These are phyloP conservation scores for Trichogramma evanescens DNA, from an alignment of 2,888 invertebrate species.

Conservation along the genomic window DNA sequence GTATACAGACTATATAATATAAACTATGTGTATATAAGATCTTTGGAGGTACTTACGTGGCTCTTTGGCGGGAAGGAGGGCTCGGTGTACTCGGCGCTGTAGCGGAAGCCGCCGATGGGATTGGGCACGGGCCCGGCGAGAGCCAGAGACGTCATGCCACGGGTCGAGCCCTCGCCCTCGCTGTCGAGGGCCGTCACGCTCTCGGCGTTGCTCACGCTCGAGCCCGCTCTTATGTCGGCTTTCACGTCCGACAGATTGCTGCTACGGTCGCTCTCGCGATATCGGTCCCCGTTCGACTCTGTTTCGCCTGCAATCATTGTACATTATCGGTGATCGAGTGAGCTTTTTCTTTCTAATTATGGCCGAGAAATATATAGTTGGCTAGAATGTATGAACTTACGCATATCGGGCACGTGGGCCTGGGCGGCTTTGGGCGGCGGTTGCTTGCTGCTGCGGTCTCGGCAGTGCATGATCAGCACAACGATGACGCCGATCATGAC, in stretches of 20 bases:
- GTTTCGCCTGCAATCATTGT: constrained; percentile 42
- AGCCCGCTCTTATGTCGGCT: constrained; percentile 77
- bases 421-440: constrained; percentile 42
- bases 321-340: not conserved
- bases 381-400: constrained; percentile 35
- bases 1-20: no score
- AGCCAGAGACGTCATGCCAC: constrained; percentile 53
- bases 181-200: constrained; percentile 52
- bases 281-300: constrained; percentile 45
- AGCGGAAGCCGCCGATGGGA: constrained; percentile 64
- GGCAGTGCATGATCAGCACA: constrained; percentile 78
- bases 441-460: constrained; percentile 47
- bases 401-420: constrained; percentile 44
- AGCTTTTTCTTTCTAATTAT: not conserved
- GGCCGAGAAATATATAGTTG: no score
- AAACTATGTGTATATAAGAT: no score
- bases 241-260: constrained; percentile 90
- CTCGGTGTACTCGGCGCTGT: constrained; percentile 72
- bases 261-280: constrained; percentile 75
- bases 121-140: constrained; percentile 73
- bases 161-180: constrained; percentile 52
- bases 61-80: constrained; percentile 70
- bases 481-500: constrained; percentile 77
- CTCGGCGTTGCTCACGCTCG: constrained; percentile 70
- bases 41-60: constrained; percentile 49